A percentile compares a stretch with the other conserved stretches of the same genome.
Conservation (phyloP, 2,797 vertebrate species). For the Hypotaenidia okinawae region DNA sequence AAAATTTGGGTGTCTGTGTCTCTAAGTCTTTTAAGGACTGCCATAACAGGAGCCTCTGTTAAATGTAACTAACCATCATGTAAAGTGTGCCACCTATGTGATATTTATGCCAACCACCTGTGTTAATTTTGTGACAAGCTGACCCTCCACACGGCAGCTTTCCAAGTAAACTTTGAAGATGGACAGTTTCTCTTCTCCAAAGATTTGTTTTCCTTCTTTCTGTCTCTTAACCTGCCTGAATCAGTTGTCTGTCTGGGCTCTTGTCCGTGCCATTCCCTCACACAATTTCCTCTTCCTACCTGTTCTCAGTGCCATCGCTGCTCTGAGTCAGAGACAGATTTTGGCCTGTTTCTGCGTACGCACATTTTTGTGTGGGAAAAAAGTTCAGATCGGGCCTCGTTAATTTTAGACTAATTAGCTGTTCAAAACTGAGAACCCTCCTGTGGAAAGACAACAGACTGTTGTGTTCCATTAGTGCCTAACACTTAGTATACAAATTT, state of each 20-base stretch:
- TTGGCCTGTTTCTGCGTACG: background rate
- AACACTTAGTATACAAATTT: constrained; percentile 20
- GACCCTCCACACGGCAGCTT: background rate
- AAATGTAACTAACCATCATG: background rate
- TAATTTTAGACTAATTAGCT: constrained; percentile 51
- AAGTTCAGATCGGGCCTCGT: constrained; percentile 27
- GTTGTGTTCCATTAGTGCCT: constrained; percentile 22
- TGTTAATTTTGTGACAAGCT: background rate
- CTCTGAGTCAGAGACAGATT: background rate
- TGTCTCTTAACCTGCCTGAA: background rate
- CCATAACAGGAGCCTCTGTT: background rate
- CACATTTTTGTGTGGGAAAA: background rate
- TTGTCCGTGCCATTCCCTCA: background rate
- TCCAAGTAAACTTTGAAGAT: background rate
- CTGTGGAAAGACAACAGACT: constrained; percentile 13
- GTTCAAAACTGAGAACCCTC: constrained; percentile 7
- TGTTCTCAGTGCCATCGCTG: background rate
- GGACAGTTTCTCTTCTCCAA: background rate
- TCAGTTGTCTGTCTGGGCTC: background rate
- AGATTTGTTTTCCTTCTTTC: background rate
- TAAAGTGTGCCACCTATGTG: background rate
- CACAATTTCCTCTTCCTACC: background rate
- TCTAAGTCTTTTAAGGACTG: background rate
- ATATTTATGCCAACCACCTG: background rate
- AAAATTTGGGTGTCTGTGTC: background rate